Evolutionary conservation across 1,140 invertebrate species (phyloP), one percentile per base, ranked within the genome.

Genomic region (Xylocopa sonorina): DNA sequence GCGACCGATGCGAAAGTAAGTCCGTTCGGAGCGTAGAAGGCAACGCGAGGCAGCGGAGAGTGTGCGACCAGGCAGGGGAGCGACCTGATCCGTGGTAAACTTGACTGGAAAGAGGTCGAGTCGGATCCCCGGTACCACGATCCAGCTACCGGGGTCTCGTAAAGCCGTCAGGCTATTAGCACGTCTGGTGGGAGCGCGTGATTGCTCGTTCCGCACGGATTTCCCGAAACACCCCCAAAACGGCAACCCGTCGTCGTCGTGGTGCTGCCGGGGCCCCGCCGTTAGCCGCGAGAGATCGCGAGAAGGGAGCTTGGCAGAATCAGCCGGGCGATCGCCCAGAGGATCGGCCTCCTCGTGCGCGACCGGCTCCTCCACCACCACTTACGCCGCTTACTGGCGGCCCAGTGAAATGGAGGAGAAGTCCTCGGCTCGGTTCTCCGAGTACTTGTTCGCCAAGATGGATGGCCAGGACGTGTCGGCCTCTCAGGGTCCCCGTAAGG

Each of bases 391-490:
- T 85, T 87, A 72, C 63, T 82, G 84, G 87, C 81, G 88, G 82
- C 82, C 81, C 74, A 83, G 87, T 89, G 89, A 92, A 87, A 93
- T 93, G 92, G 92, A 93, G 87, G 92, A 93, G 84, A 93, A 93
- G 87, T 91, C 90, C 88, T 92, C 92, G 87, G 91, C 92, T 76
- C 89, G 89, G 81, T 95, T 95, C 94, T 95, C 95, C 95, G 95
- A 96, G 90, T 96, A 96, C 92, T 93, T 96, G 89, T 96, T 96
- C 91, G 95, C 95, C 90, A 96, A 96, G 94, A 96, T 96, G 94
- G 94, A 94, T 87, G 93, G 94, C 88, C 92, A 94, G 87, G 93
- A 93, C 78, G 92, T 93, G 87, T 93, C 93, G 90, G 94, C 93
- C 91, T 94, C 93, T 87, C 93, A 94, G 90, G 92, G 94, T 92